Evolutionary conservation across 2,888 invertebrate species (phyloP).

Genomic region (Drosophila nigritarsus): DNA sequence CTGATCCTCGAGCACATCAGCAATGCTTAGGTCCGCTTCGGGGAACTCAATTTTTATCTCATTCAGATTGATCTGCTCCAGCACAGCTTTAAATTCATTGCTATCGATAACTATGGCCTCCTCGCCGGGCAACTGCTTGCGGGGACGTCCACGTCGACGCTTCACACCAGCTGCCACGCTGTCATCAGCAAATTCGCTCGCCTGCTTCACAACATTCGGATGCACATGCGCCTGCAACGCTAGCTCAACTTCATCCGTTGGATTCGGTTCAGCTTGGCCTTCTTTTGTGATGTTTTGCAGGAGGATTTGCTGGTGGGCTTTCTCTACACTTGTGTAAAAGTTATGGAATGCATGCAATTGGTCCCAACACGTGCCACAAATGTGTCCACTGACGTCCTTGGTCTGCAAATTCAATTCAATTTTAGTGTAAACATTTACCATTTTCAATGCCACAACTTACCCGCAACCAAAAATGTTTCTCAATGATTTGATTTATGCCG

Average conservation of each 20-base stretch:
- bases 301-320: constrained; percentile 52
- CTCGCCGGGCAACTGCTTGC: constrained; percentile 39
- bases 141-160: constrained; percentile 68
- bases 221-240: background rate
- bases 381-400: constrained; percentile 40
- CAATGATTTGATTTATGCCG: constrained; percentile 61
- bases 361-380: constrained; percentile 72
- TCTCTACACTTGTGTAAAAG: constrained; percentile 74
- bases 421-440: background rate
- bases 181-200: constrained; percentile 25
- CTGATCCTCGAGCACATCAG: constrained; percentile 66
- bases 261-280: background rate
- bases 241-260: background rate
- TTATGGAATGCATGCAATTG: constrained; percentile 73
- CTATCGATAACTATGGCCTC: constrained; percentile 34
- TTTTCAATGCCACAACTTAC: constrained; percentile 35
- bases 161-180: constrained; percentile 62
- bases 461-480: constrained; percentile 76
- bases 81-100: constrained; percentile 52
- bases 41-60: constrained; percentile 71
- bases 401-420: constrained; percentile 32
- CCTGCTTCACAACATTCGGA: constrained; percentile 36
- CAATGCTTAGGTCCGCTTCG: constrained; percentile 60
- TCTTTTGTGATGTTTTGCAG: constrained; percentile 2
- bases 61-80: constrained; percentile 64